These are phyloP conservation scores for Kradibia gibbosae DNA, from an alignment of 1,140 invertebrate genomes.

Conservation along the genomic window DNA sequence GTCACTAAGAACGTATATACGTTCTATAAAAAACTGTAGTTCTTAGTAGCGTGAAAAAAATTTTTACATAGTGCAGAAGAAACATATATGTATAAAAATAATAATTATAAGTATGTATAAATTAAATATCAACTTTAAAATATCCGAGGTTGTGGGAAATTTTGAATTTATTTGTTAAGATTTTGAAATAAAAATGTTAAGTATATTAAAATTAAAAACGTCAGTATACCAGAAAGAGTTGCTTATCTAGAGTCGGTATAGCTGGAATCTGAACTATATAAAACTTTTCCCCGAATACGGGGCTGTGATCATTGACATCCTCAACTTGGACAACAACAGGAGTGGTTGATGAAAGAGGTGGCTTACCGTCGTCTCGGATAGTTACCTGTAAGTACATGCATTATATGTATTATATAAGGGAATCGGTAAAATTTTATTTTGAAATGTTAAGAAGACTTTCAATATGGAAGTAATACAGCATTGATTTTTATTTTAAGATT, in stretches of 20 bases:
- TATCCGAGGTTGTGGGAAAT: neutral
- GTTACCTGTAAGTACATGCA: slow-evolving; percentile 79
- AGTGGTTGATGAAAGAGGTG: slow-evolving; percentile 84
- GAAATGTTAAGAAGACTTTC: no score
- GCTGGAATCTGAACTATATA: slow-evolving; percentile 87
- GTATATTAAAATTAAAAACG: neutral
- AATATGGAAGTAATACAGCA: no score
- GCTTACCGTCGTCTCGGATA: slow-evolving; percentile 85
- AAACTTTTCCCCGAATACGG: slow-evolving; percentile 85
- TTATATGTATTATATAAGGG: no score
- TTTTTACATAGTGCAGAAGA: neutral
- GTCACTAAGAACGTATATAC: no score
- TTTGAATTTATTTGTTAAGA: neutral
- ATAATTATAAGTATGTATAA: neutral
- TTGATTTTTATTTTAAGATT: no score
- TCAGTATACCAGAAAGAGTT: slow-evolving; percentile 77
- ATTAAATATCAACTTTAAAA: neutral
- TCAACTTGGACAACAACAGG: slow-evolving; percentile 86
- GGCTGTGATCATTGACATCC: slow-evolving; percentile 89
- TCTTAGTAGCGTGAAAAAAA: neutral
- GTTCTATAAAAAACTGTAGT: neutral
- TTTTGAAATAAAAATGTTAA: neutral
- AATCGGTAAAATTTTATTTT: no score
- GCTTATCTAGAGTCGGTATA: slow-evolving; percentile 70
- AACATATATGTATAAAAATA: neutral